Evolutionary conservation across 2,888 invertebrate genomes (phyloP).

Genomic region (Neoascia interrupta): DNA sequence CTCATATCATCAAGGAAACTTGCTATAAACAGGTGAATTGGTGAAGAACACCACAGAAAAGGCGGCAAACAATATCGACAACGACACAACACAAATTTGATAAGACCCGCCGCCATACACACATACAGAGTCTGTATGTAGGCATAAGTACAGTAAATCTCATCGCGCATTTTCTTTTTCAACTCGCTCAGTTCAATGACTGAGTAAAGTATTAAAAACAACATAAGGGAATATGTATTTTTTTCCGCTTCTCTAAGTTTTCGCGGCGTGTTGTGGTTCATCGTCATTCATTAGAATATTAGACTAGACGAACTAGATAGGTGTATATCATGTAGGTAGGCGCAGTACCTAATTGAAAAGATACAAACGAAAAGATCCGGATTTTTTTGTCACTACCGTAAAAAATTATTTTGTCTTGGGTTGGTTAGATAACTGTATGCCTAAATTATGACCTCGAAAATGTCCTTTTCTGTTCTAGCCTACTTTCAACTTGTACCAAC

Average conservation of each 20-base stretch:
- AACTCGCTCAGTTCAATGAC: conserved; percentile 67
- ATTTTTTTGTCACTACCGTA: no score
- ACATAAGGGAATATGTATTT: conserved; percentile 31
- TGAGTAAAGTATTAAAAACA: conserved; percentile 16
- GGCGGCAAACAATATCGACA: conserved; percentile 43
- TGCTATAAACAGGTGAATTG: conserved; percentile 64
- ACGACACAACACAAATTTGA: neutral
- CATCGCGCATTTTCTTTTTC: conserved; percentile 66
- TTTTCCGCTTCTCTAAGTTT: conserved; percentile 18
- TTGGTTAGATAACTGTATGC: no score
- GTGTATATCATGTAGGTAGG: no score
- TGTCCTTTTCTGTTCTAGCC: no score
- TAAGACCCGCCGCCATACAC: no score
- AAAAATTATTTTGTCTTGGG: no score
- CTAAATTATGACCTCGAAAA: no score
- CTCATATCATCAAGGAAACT: conserved; percentile 10
- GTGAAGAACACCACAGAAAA: conserved; percentile 29
- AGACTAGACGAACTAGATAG: no score
- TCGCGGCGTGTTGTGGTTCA: neutral
- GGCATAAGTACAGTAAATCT: conserved; percentile 62
- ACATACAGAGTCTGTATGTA: neutral
- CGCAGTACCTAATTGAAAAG: no score
- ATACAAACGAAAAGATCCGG: no score
- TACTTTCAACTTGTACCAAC: no score
- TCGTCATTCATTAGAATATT: no score